Evolutionary conservation across 2,888 invertebrate species (phyloP).

Genomic region (Helobdella robusta): DNA sequence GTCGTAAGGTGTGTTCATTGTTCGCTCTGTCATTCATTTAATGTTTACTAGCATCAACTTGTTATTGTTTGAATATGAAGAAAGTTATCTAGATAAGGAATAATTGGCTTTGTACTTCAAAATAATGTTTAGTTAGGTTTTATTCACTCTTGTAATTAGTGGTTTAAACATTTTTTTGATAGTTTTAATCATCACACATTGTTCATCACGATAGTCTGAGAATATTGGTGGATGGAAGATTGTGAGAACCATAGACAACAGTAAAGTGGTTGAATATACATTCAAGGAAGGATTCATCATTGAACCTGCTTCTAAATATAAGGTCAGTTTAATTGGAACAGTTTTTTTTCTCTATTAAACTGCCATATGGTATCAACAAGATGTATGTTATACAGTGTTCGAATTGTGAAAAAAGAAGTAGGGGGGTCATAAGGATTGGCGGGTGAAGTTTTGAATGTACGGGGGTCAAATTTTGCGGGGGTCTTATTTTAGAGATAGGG

Average conservation of each 20-base stretch:
- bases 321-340: too few species aligned
- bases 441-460: too few species aligned
- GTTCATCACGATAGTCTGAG: slow-evolving; percentile 29
- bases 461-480: too few species aligned
- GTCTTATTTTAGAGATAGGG: too few species aligned
- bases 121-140: not conserved
- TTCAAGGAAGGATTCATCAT: slow-evolving; percentile 21
- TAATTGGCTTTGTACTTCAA: not conserved
- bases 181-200: too few species aligned
- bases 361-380: too few species aligned
- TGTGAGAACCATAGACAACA: slow-evolving; percentile 23
- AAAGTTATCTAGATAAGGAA: not conserved
- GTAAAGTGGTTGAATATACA: slow-evolving; percentile 17
- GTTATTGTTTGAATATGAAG: too few species aligned
- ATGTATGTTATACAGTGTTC: too few species aligned
- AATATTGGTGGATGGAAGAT: slow-evolving; percentile 29
- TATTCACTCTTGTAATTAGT: too few species aligned
- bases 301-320: slow-evolving; percentile 25
- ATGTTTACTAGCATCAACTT: not conserved
- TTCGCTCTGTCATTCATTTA: slow-evolving; percentile 13
- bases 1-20: slow-evolving; percentile 40
- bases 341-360: too few species aligned
- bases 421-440: too few species aligned
- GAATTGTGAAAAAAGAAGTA: too few species aligned
- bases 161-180: not conserved